These are phyloP conservation scores for Pseudanteris insignis DNA, from an alignment of 2,888 invertebrate genomes.

Conservation along the genomic window DNA sequence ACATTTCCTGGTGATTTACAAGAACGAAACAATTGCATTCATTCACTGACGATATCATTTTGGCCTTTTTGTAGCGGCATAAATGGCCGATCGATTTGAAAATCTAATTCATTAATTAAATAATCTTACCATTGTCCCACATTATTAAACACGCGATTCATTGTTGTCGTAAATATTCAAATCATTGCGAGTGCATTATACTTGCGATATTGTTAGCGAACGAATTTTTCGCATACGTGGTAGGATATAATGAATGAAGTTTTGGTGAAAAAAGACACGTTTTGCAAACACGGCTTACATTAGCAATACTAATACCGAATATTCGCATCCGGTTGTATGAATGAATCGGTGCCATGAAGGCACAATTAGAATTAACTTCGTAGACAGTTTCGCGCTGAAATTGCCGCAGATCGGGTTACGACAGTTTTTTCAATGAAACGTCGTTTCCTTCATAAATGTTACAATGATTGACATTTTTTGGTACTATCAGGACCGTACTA, in stretches of 20 bases:
- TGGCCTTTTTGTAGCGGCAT: no score
- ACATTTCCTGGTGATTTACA: no score
- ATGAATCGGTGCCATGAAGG: slow-evolving; percentile 18
- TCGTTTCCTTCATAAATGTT: slow-evolving; percentile 14
- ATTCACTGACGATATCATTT: no score
- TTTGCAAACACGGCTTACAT: slow-evolving; percentile 19
- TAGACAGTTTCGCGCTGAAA: slow-evolving; percentile 24
- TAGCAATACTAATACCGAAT: slow-evolving; percentile 32
- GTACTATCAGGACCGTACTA: no score
- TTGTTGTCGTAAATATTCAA: slow-evolving; percentile 31
- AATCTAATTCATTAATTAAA: slow-evolving; percentile 31
- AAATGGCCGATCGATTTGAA: slow-evolving; percentile 19
- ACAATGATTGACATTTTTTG: slow-evolving; percentile 10
- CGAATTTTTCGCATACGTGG: slow-evolving; percentile 26
- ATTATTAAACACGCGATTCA: slow-evolving; percentile 33
- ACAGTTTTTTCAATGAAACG: slow-evolving; percentile 15
- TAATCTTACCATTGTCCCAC: slow-evolving; percentile 28
- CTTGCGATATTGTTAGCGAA: slow-evolving; percentile 11
- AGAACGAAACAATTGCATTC: no score
- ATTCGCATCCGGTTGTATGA: slow-evolving; percentile 38
- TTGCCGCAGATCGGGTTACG: slow-evolving; percentile 13
- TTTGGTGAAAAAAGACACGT: slow-evolving; percentile 15
- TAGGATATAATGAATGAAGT: slow-evolving; percentile 35
- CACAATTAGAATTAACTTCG: slow-evolving; percentile 26
- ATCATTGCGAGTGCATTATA: slow-evolving; percentile 22